phyloP scores from a whole-genome alignment of 2,888 invertebrate genomes.

The Opisthograptis luteolata region DNA sequence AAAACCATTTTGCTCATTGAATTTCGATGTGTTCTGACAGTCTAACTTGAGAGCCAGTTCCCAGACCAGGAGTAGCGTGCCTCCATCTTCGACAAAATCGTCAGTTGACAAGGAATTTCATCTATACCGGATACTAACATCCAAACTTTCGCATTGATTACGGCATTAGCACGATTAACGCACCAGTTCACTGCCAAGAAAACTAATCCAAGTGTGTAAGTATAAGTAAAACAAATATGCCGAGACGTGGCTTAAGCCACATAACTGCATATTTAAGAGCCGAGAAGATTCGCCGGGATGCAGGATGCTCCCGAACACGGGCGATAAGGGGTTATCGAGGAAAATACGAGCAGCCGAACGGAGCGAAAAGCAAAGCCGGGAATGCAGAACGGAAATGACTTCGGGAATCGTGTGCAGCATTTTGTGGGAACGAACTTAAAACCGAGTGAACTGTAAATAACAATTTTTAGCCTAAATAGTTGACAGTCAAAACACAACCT shows the following conservation, averaged over 20 bases:
- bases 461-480: too few relatives aligned
- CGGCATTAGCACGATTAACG: not conserved
- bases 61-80: too few relatives aligned
- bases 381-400: slow-evolving; percentile 21
- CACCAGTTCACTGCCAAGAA: not conserved
- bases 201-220: not conserved
- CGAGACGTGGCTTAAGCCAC: slow-evolving; percentile 23
- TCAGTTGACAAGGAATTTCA: too few relatives aligned
- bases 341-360: slow-evolving; percentile 48
- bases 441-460: not conserved
- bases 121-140: too few relatives aligned
- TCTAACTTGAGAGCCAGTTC: too few relatives aligned
- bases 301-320: slow-evolving; percentile 47
- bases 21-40: too few relatives aligned
- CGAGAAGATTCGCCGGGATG: slow-evolving; percentile 28
- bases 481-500: too few relatives aligned
- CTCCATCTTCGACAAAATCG: too few relatives aligned
- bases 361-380: slow-evolving; percentile 14
- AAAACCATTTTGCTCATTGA: too few relatives aligned
- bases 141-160: too few relatives aligned
- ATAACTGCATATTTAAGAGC: slow-evolving; percentile 34
- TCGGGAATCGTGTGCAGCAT: slow-evolving; percentile 6
- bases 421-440: not conserved
- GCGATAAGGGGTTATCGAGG: slow-evolving; percentile 67
- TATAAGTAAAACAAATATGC: slow-evolving; percentile 19